Evolutionary conservation across 1,140 invertebrate genomes (phyloP), one percentile per base, ranked within the genome.

Genomic region (Cardiocondyla obscurior): DNA sequence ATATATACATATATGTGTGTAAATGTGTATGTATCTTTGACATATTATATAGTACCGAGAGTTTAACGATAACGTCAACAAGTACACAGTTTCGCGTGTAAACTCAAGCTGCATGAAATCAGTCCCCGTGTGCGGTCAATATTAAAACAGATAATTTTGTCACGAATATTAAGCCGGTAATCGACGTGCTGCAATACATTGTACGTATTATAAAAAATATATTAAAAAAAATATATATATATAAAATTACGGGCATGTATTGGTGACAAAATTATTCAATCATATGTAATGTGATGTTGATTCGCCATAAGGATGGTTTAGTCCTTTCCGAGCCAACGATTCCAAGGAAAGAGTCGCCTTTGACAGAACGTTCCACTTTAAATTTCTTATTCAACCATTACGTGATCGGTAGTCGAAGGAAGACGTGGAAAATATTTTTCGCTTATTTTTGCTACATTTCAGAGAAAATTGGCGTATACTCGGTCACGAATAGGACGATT

Each of bases 141-240:
- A 67, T 77, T 19, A 6, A 39, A 28, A 4, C 36, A 19, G 12
- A 53, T 67, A 53, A 67, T 53, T 39, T 79, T 67, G 62, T 53
- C 33, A 39, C 19, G 6, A 69, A 69, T 19, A 51, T 25, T 25
- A 53, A 16, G 25, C 53, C 22, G 33, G 19, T 16, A 28, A 67
- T 39, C 36, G 58, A 67, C 19, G 7, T 53, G 14, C 16, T 16
- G 46, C 33, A 44, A 39, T 14, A 42, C 53, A 51, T 60, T 60
- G 36, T 55, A 72, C 1, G 28, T 72, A 55, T n/a, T 36, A 57
- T 28, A 16, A 72, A 39, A 12, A 67, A 5, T 64, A 30, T n/a
- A n/a, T n/a, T n/a, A n/a, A n/a, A n/a, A n/a, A n/a, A n/a, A n/a
- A n/a, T n/a, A n/a, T n/a, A n/a, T n/a, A n/a, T n/a, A n/a, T n/a